A percentile compares a stretch with the other conserved stretches of the same genome.
Evolutionary conservation across 2,888 invertebrate genomes (phyloP).

Genomic region (Dascillus cervinus): DNA sequence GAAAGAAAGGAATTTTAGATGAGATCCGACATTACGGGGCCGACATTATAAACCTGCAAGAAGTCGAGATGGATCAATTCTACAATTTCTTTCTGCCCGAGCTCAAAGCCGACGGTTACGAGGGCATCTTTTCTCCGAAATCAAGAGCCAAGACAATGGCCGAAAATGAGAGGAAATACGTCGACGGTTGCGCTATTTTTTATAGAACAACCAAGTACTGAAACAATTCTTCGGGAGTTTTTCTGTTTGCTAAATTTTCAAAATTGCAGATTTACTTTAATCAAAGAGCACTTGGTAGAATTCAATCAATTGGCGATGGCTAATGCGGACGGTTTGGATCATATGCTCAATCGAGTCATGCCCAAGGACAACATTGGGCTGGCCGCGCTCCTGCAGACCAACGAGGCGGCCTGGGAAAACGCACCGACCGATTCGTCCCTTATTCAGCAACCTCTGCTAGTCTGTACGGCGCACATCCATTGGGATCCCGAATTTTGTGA

Average conservation of each 20-base stretch:
- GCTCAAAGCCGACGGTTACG: constrained; percentile 82
- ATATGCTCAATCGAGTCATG: constrained; percentile 98
- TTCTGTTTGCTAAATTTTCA: constrained; percentile 9
- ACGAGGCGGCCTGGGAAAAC: constrained; percentile 90
- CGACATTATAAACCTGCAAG: constrained; percentile 93
- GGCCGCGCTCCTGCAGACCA: constrained; percentile 90
- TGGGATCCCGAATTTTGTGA: constrained; percentile 99
- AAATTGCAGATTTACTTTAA: constrained; percentile 77
- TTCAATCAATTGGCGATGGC: constrained; percentile 98
- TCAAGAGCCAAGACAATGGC: constrained; percentile 98
- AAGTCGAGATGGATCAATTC: constrained; percentile 99
- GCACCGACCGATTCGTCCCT: constrained; percentile 65
- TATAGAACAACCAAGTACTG: constrained; percentile 86
- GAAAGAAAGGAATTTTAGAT: constrained; percentile 93
- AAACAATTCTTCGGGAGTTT: background rate
- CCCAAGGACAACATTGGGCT: constrained; percentile 98
- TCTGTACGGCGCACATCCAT: constrained; percentile 98
- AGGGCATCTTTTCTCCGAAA: constrained; percentile 96
- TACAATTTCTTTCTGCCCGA: constrained; percentile 94
- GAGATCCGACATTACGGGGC: constrained; percentile 95
- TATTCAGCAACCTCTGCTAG: constrained; percentile 78
- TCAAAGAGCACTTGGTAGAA: constrained; percentile 95
- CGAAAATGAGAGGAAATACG: constrained; percentile 92
- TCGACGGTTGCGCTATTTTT: constrained; percentile 99
- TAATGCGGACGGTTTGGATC: constrained; percentile 94